Evolutionary conservation across 2,113 vertebrate species (phyloP).

Genomic region (Phoenicopterus ruber): DNA sequence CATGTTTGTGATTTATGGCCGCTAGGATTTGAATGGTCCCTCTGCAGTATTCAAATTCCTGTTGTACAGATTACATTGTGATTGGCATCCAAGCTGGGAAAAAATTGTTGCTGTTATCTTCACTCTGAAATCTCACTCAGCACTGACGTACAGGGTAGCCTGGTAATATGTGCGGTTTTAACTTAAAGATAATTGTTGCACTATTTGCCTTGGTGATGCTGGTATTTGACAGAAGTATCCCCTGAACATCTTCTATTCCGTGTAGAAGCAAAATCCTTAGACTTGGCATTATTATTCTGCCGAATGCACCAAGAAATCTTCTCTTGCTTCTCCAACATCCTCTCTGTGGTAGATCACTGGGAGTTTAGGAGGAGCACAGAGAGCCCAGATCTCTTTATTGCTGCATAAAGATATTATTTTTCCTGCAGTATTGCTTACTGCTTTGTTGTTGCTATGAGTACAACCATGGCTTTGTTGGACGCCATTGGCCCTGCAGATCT

Average conservation of each 20-base stretch:
- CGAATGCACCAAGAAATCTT: neutral
- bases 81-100: neutral
- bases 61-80: neutral
- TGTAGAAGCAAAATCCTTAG: neutral
- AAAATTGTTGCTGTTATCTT: neutral
- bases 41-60: neutral
- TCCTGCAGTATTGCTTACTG: neutral
- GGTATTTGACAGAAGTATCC: neutral
- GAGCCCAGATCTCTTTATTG: neutral
- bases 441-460: neutral
- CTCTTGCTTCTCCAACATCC: neutral
- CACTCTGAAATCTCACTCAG: neutral
- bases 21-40: neutral
- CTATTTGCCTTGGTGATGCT: neutral
- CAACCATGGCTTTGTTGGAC: neutral
- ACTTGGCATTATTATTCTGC: neutral
- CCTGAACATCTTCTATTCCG: neutral
- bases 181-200: neutral
- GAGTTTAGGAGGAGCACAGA: neutral
- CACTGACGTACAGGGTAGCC: neutral
- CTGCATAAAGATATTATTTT: neutral
- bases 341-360: neutral
- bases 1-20: neutral
- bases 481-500: neutral
- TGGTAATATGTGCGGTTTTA: neutral